A percentile compares a stretch with the other conserved stretches of the same genome.
Conservation (phyloP, 1,140 invertebrate genomes). For the Magallana ariakensis region DNA sequence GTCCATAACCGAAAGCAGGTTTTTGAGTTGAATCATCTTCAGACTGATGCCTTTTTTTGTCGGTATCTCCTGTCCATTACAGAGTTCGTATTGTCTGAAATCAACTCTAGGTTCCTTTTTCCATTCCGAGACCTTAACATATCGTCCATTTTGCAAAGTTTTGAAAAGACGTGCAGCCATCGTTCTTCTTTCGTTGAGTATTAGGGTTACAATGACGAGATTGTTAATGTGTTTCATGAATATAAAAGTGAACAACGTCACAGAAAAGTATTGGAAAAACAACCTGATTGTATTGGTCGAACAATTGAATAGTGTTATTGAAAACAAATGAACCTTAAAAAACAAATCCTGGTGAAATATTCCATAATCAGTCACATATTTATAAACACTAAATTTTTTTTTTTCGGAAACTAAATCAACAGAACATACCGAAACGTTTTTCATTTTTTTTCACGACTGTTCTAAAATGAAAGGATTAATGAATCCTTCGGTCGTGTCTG, state of each 20-base stretch:
- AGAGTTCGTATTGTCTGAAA: conserved; percentile 11
- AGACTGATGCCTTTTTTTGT: conserved; percentile 42
- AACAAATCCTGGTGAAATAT: too few relatives aligned
- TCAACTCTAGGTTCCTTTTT: conserved; percentile 32
- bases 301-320: too few relatives aligned
- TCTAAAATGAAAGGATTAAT: background rate
- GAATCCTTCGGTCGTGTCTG: conserved; percentile 2
- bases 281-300: background rate
- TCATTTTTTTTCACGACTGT: too few relatives aligned
- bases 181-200: background rate
- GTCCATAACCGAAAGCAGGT: background rate
- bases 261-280: background rate
- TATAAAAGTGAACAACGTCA: background rate
- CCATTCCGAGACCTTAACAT: conserved; percentile 15
- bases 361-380: too few relatives aligned
- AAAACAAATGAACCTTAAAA: too few relatives aligned
- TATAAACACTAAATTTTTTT: too few relatives aligned
- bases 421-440: too few relatives aligned
- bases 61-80: background rate
- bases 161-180: background rate
- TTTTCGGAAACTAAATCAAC: too few relatives aligned
- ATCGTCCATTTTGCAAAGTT: conserved; percentile 6
- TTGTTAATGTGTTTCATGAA: background rate
- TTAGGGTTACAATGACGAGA: background rate
- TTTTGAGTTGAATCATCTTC: conserved; percentile 19